phyloP scores from a whole-genome alignment of 2,113 vertebrate genomes.

The Sigmodon hispidus region DNA sequence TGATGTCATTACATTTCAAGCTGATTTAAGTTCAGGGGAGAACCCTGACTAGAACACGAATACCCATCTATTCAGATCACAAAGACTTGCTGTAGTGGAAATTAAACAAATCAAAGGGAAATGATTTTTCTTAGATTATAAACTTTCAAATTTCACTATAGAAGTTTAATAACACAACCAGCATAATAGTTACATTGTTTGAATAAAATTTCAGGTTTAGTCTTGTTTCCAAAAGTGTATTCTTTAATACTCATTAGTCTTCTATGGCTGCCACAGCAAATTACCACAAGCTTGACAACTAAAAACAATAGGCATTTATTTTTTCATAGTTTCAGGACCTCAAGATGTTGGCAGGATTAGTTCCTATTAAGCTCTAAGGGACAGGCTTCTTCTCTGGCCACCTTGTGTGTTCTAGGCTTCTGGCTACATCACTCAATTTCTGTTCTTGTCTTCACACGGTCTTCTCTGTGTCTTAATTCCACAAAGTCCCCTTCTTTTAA shows the following conservation, averaged over 20 bases:
- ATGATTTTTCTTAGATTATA: background rate
- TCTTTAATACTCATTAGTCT: background rate
- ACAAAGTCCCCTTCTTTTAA: background rate
- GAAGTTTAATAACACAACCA: background rate
- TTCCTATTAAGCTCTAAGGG: background rate
- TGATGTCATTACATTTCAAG: background rate
- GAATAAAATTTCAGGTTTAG: background rate
- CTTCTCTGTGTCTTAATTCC: background rate
- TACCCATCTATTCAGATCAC: background rate
- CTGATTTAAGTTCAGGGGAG: background rate
- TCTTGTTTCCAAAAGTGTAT: background rate
- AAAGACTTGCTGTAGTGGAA: background rate
- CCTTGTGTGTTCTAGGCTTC: background rate
- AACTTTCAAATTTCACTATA: background rate
- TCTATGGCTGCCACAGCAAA: background rate
- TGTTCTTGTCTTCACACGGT: background rate
- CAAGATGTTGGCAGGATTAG: background rate
- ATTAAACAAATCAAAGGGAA: background rate
- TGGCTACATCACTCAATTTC: background rate
- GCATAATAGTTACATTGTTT: background rate
- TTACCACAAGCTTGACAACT: background rate
- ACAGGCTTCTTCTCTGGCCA: background rate
- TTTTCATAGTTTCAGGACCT: background rate
- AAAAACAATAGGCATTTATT: background rate
- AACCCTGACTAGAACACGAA: background rate